Percentiles rank a stretch among this genome's conserved stretches.
Evolutionary conservation across 2,113 vertebrate genomes (phyloP).

Genomic region (Pan troglodytes): NHGRI_mPanTro3-v2.1_pri NC_072398.2:111352501-111353000

Average conservation of each 20-base stretch:
- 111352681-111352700: background rate
- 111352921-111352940: background rate
- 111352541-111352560: background rate
- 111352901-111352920: fast-evolving
- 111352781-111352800: background rate
- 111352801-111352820: fast-evolving
- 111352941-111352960: background rate
- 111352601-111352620: background rate
- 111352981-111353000: background rate
- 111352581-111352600: background rate
- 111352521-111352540: background rate
- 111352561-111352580: background rate
- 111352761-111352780: background rate
- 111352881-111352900: background rate
- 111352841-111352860: background rate
- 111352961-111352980: background rate
- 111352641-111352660: background rate
- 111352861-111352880: background rate
- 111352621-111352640: background rate
- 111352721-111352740: background rate
- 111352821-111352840: background rate
- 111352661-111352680: background rate
- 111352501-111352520: background rate
- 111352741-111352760: background rate
- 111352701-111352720: background rate